Evolutionary conservation across 1,140 invertebrate species (phyloP).

Genomic region (Neotoxoptera formosana): DNA sequence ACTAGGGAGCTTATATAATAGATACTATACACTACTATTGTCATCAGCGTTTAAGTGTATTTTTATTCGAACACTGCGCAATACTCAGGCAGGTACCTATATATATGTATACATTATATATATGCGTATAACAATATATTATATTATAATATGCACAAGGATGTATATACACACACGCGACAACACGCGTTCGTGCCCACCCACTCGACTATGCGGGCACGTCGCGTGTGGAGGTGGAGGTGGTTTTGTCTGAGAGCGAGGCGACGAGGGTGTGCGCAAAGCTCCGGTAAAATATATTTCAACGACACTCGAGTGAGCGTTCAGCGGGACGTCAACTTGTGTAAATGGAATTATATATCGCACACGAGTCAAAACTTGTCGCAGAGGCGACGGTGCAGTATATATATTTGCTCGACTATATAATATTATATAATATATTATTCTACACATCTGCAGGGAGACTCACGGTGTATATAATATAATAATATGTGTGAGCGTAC

Average conservation of each 20-base stretch:
- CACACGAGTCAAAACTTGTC: background rate
- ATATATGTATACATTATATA: too few relatives aligned
- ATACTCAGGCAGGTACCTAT: background rate
- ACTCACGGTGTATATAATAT: background rate
- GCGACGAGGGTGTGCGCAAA: background rate
- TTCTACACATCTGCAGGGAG: background rate
- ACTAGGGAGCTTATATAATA: too few relatives aligned
- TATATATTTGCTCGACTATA: too few relatives aligned
- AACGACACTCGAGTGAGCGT: background rate
- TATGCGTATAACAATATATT: background rate
- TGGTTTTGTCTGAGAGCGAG: background rate
- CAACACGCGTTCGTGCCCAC: background rate
- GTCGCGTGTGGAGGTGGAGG: too few relatives aligned
- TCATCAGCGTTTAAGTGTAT: background rate
- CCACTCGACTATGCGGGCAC: background rate
- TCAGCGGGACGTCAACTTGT: background rate
- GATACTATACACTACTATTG: too few relatives aligned
- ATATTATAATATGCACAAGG: background rate
- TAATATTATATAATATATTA: background rate
- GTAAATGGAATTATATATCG: background rate
- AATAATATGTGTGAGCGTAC: background rate
- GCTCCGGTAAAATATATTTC: background rate
- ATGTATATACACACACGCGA: too few relatives aligned
- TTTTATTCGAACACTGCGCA: background rate
- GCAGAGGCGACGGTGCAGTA: background rate